Conservation (phyloP, 2,888 invertebrate species). For the Drosophila conformis region DNA sequence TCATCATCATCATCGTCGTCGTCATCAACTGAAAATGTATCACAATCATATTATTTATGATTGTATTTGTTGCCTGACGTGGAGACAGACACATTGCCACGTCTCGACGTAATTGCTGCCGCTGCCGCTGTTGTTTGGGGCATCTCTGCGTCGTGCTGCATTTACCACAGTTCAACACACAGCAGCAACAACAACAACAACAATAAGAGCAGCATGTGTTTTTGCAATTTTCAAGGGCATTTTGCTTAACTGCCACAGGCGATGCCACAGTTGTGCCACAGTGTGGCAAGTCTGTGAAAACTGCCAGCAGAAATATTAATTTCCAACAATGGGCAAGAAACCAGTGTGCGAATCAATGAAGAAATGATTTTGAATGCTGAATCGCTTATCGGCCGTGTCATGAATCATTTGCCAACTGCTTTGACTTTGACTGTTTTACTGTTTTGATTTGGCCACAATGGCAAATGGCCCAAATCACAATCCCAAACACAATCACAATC, state of each 20-base stretch:
- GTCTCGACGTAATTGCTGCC: slow-evolving; percentile 71
- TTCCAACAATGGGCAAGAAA: not conserved
- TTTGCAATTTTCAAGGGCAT: slow-evolving; percentile 73
- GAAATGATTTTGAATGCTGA: slow-evolving; percentile 33
- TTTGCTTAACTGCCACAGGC: slow-evolving; percentile 34
- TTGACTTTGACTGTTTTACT: slow-evolving; percentile 28
- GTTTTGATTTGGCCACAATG: slow-evolving; percentile 3
- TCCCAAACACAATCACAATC: not conserved
- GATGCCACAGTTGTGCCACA: slow-evolving; percentile 18
- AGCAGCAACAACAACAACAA: slow-evolving; percentile 27
- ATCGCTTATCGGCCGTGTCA: slow-evolving; percentile 61
- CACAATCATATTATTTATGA: slow-evolving; percentile 80
- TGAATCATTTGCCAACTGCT: slow-evolving; percentile 67
- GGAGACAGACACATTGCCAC: slow-evolving; percentile 63
- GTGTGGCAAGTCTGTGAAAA: slow-evolving; percentile 20
- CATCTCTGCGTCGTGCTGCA: slow-evolving; percentile 25
- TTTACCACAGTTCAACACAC: slow-evolving; percentile 15
- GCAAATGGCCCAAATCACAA: not conserved
- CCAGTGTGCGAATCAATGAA: slow-evolving; percentile 26
- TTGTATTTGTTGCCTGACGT: slow-evolving; percentile 70
- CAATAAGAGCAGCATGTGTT: slow-evolving; percentile 63
- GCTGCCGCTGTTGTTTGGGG: slow-evolving; percentile 31
- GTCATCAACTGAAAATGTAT: slow-evolving; percentile 53
- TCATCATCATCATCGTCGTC: slow-evolving; percentile 6
- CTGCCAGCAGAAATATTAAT: too few relatives aligned